Percentiles rank a stretch among this genome's conserved stretches.
Conservation (phyloP, 2,888 invertebrate species). For the Sialis fuliginosa region DNA sequence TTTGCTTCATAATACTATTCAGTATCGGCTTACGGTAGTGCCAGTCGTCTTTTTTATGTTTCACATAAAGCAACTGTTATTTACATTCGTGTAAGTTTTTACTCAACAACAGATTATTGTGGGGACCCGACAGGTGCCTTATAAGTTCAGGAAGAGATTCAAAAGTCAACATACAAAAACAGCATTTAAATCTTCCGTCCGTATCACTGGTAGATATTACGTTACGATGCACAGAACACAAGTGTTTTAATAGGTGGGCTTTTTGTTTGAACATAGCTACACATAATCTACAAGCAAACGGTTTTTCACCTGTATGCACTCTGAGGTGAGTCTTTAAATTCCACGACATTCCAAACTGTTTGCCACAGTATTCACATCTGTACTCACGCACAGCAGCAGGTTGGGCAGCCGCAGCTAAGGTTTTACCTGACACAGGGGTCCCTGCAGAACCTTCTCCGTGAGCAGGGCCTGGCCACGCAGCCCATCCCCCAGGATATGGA, state of each 20-base stretch:
- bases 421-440: background rate
- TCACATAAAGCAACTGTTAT: conserved; percentile 8
- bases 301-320: conserved; percentile 78
- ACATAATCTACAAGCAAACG: conserved; percentile 74
- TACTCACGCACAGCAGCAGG: conserved; percentile 51
- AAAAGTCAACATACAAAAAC: conserved; percentile 73
- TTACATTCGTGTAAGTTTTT: conserved; percentile 66
- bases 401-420: conserved; percentile 18
- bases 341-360: conserved; percentile 87
- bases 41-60: background rate
- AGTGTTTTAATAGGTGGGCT: conserved; percentile 70
- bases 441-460: conserved; percentile 20
- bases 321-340: conserved; percentile 77
- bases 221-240: conserved; percentile 77
- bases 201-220: conserved; percentile 71
- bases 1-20: too few relatives aligned
- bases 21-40: too few relatives aligned
- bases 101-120: conserved; percentile 71
- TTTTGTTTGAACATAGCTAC: conserved; percentile 88
- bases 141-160: conserved; percentile 75
- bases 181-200: conserved; percentile 64
- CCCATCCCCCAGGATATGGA: conserved; percentile 39
- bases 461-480: conserved; percentile 43
- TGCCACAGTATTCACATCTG: conserved; percentile 76
- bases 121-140: conserved; percentile 72